phyloP scores from a whole-genome alignment of 2,888 invertebrate genomes.

The Pseudoips prasinana region DNA sequence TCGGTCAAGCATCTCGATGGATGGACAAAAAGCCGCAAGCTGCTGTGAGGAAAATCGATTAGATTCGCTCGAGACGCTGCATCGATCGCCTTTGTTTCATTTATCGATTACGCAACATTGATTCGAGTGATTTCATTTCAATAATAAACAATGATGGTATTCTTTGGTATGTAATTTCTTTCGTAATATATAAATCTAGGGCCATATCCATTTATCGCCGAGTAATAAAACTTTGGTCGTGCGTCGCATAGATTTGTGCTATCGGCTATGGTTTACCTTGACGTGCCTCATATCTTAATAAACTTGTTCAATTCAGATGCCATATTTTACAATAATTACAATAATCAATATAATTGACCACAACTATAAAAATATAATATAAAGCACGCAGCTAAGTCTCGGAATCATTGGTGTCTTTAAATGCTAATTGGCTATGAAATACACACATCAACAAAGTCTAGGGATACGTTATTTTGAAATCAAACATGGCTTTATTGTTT shows the following conservation, averaged over 20 bases:
- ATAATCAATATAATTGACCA: slow-evolving; percentile 23
- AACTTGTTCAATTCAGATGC: slow-evolving; percentile 17
- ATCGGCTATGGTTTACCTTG: no score
- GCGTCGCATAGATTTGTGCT: no score
- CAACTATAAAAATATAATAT: slow-evolving; percentile 22
- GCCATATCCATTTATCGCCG: no score
- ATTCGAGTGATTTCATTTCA: slow-evolving; percentile 13
- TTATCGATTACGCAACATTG: slow-evolving; percentile 49
- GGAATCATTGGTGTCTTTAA: slow-evolving; percentile 8
- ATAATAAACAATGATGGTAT: slow-evolving; percentile 25
- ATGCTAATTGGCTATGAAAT: no score
- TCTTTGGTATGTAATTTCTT: slow-evolving; percentile 3
- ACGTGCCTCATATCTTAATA: slow-evolving; percentile 20
- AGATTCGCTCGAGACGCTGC: slow-evolving; percentile 44
- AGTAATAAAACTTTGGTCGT: no score
- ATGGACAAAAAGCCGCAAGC: slow-evolving; percentile 41
- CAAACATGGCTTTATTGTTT: no score
- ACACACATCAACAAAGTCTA: no score
- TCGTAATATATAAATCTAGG: no score
- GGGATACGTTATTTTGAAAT: no score
- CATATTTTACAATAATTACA: slow-evolving; percentile 28
- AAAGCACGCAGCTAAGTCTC: slow-evolving; percentile 13
- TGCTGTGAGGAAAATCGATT: slow-evolving; percentile 53
- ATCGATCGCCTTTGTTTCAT: slow-evolving; percentile 45
- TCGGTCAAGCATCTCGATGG: slow-evolving; percentile 41